Evolutionary conservation across 2,888 invertebrate species (phyloP).

Genomic region (Acheta domesticus): DNA sequence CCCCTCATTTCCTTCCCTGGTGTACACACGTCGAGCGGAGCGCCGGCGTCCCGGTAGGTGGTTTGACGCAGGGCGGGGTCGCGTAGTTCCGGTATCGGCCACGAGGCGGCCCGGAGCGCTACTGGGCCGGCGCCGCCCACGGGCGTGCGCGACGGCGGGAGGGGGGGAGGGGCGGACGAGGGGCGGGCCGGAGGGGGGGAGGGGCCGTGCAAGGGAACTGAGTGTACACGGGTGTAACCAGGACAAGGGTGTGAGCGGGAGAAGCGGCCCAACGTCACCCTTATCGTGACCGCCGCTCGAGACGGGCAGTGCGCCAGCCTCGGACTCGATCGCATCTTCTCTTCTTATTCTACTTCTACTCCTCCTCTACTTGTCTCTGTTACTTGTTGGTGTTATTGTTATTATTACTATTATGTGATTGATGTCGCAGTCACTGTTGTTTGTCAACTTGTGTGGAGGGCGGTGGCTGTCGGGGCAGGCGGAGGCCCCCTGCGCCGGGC

Average conservation of each 20-base stretch:
- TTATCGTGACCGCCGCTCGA: constrained; percentile 46
- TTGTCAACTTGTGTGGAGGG: constrained; percentile 18
- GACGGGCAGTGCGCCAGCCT: constrained; percentile 33
- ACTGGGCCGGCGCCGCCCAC: too few relatives aligned
- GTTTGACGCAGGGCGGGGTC: neutral
- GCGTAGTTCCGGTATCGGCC: neutral
- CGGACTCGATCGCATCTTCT: constrained; percentile 10
- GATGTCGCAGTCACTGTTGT: constrained; percentile 31
- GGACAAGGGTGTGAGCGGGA: constrained; percentile 46
- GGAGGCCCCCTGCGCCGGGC: neutral
- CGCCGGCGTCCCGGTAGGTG: neutral
- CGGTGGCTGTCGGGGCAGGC: neutral
- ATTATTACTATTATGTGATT: constrained; percentile 31
- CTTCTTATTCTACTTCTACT: constrained; percentile 25
- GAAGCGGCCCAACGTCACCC: constrained; percentile 50
- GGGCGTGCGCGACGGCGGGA: too few relatives aligned
- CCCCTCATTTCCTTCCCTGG: constrained; percentile 37
- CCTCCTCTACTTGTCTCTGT: constrained; percentile 18
- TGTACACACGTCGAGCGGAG: constrained; percentile 35
- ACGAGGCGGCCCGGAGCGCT: too few relatives aligned
- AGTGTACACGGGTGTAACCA: constrained; percentile 39
- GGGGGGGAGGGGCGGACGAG: neutral
- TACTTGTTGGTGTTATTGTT: constrained; percentile 21
- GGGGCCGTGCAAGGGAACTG: constrained; percentile 33
- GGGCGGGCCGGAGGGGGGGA: neutral